phyloP scores from a whole-genome alignment of 2,113 vertebrate genomes.

The Mormyrus iriodes region DNA sequence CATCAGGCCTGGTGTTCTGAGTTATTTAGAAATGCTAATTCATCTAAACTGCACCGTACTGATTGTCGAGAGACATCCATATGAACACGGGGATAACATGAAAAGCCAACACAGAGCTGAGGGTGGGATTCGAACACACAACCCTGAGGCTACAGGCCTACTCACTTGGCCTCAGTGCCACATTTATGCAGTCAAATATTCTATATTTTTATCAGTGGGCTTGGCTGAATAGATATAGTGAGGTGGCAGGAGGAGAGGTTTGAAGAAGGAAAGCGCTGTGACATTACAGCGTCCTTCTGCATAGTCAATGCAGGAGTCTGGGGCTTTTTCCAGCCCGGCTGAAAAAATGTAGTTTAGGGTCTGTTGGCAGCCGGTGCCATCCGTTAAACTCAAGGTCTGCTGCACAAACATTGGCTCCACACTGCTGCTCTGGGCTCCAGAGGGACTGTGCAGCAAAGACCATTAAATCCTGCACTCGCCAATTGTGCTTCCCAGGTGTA shows the following conservation, averaged over 20 bases:
- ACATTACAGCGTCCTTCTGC: conserved; percentile 3
- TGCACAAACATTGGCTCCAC: neutral
- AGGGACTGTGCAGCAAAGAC: neutral
- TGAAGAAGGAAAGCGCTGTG: neutral
- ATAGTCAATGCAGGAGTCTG: neutral
- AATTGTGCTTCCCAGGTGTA: neutral
- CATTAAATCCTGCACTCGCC: neutral
- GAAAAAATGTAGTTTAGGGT: neutral
- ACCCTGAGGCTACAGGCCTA: neutral
- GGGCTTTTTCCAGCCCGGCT: neutral
- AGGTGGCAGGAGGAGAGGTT: neutral
- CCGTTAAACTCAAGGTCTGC: neutral
- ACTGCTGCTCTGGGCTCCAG: neutral
- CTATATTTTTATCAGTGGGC: neutral
- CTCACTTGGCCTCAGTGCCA: neutral
- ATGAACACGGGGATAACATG: neutral
- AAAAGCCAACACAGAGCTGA: neutral
- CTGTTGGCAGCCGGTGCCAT: neutral
- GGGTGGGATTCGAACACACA: neutral
- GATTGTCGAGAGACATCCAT: neutral
- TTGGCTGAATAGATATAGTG: neutral
- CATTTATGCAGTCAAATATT: neutral
- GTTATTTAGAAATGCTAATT: neutral
- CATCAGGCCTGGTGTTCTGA: neutral
- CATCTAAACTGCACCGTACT: neutral